Percentiles rank a stretch among this genome's conserved stretches.
phyloP scores from a whole-genome alignment of 2,888 invertebrate species.

The Calameuta idolon region DNA sequence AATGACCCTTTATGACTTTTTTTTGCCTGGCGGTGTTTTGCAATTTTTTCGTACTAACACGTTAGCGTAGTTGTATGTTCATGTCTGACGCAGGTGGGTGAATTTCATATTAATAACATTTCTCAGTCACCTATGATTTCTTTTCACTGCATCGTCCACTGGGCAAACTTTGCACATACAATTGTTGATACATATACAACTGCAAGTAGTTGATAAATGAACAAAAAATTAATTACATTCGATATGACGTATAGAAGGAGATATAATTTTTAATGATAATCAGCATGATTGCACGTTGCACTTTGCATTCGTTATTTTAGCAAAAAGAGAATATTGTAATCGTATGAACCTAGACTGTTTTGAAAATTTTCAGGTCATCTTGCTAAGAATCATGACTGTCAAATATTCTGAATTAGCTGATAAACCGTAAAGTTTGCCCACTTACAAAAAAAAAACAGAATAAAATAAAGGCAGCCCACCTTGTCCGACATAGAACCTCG shows the following conservation, averaged over 20 bases:
- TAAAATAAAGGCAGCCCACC: slow-evolving; percentile 37
- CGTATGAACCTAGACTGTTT: not conserved
- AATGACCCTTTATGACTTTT: slow-evolving; percentile 43
- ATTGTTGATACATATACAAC: not conserved
- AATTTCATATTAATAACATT: slow-evolving; percentile 14
- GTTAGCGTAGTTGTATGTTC: slow-evolving; percentile 42
- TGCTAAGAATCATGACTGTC: not conserved
- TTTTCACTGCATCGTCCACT: not conserved
- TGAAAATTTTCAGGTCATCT: not conserved
- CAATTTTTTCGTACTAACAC: slow-evolving; percentile 58
- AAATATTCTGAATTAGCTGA: not conserved
- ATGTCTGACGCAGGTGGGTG: slow-evolving; percentile 58
- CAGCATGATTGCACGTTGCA: slow-evolving; percentile 27
- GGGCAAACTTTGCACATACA: not conserved
- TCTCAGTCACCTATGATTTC: not conserved
- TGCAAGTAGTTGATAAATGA: not conserved
- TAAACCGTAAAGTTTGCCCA: not conserved
- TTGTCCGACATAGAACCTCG: slow-evolving; percentile 55
- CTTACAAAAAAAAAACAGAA: not conserved
- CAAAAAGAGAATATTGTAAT: not conserved
- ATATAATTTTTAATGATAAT: not conserved
- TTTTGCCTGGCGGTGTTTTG: slow-evolving; percentile 59
- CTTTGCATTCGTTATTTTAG: not conserved
- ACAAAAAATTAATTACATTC: not conserved
- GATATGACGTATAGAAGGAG: not conserved